Conservation (phyloP, 2,888 invertebrate genomes). For the Argyresthia albistria region DNA sequence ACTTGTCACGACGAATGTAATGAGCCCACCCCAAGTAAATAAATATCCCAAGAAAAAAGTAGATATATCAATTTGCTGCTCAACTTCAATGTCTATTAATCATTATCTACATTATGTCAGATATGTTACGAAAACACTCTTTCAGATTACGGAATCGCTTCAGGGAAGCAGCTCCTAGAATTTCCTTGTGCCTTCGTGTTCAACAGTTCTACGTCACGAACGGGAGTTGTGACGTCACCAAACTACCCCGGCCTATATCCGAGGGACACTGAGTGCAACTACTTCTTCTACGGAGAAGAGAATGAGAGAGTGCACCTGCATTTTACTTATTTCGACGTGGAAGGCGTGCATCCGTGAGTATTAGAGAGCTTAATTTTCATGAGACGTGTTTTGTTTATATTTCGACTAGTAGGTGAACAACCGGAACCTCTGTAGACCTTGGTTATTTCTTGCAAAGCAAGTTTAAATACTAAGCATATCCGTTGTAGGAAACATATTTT, state of each 20-base stretch:
- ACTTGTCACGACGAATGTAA: no score
- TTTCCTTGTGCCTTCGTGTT: slow-evolving; percentile 91
- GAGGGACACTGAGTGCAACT: slow-evolving; percentile 91
- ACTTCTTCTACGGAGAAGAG: slow-evolving; percentile 86
- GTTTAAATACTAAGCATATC: no score
- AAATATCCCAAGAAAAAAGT: no score
- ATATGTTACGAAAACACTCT: slow-evolving; percentile 6
- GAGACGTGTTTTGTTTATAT: not conserved
- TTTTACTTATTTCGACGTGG: slow-evolving; percentile 94
- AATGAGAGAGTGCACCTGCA: slow-evolving; percentile 85
- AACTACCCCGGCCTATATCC: slow-evolving; percentile 94
- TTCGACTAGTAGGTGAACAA: no score
- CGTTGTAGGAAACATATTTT: no score
- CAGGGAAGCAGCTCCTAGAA: slow-evolving; percentile 82
- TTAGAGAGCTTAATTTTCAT: not conserved
- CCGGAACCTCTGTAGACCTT: no score
- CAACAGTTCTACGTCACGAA: slow-evolving; percentile 83
- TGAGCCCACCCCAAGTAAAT: no score
- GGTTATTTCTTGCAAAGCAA: no score
- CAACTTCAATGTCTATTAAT: no score
- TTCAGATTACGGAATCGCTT: slow-evolving; percentile 89
- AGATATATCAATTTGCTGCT: no score
- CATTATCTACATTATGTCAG: no score
- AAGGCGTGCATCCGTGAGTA: slow-evolving; percentile 94
- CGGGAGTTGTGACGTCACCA: slow-evolving; percentile 88